These are phyloP conservation scores for Colletes latitarsis DNA, from an alignment of 1,140 invertebrate species.

Conservation along the genomic window DNA sequence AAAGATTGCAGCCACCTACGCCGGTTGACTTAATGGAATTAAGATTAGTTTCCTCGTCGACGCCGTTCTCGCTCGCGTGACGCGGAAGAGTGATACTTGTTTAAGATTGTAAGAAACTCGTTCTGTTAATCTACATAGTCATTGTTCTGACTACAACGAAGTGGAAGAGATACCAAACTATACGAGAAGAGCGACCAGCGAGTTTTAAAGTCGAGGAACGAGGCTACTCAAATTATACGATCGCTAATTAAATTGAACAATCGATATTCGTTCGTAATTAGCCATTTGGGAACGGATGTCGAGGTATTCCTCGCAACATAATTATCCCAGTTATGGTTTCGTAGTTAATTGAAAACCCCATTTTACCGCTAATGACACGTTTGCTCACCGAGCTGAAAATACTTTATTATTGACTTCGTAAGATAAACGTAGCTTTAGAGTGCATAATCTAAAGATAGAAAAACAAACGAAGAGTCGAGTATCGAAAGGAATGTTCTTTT, in stretches of 20 bases:
- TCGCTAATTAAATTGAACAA: background rate
- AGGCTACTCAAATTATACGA: background rate
- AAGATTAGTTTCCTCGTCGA: background rate
- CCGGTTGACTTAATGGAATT: constrained; percentile 21
- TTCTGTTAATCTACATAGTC: background rate
- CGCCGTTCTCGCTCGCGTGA: background rate
- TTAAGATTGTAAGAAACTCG: background rate
- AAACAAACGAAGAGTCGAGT: no score
- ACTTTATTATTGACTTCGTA: no score
- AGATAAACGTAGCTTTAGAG: no score
- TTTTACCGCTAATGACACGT: no score
- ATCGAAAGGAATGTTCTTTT: no score
- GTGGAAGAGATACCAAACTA: background rate
- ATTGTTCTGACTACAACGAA: background rate
- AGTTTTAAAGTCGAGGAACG: background rate
- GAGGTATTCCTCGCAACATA: background rate
- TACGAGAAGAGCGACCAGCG: background rate
- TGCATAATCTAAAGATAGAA: no score
- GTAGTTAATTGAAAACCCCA: no score
- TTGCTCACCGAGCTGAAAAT: no score
- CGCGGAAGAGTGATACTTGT: background rate
- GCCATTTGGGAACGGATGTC: background rate
- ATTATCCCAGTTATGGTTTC: background rate
- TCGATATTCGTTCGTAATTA: background rate
- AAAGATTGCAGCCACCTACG: background rate